phyloP scores from a whole-genome alignment of 2,113 vertebrate genomes.

The Coregonus clupeaformis region DNA sequence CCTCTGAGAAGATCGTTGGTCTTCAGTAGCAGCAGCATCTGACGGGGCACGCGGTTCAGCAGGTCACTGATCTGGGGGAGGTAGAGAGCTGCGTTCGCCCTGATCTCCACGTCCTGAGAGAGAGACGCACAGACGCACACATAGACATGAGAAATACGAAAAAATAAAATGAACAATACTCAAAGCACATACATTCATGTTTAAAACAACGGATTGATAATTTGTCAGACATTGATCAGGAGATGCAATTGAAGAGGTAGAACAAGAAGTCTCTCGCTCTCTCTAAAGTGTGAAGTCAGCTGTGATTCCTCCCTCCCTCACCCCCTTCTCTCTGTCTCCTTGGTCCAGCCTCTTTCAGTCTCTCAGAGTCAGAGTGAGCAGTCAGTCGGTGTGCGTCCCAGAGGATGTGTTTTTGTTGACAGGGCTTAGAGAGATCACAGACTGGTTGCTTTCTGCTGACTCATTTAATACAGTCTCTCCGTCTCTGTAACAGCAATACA shows the following conservation, averaged over 20 bases:
- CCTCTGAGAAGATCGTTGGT: conserved; percentile 94
- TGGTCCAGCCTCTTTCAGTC: no score
- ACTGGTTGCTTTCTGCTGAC: neutral
- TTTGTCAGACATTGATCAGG: neutral
- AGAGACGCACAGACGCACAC: conserved; percentile 4
- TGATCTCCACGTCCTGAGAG: conserved; percentile 85
- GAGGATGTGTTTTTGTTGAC: neutral
- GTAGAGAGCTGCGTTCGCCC: conserved; percentile 83
- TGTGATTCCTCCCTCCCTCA: neutral
- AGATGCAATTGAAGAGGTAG: neutral
- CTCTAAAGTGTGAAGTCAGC: neutral
- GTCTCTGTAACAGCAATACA: no score
- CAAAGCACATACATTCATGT: neutral
- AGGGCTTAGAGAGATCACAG: neutral
- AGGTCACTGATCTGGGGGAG: conserved; percentile 94
- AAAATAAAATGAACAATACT: conserved; percentile 3
- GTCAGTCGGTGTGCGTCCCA: neutral
- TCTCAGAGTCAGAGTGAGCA: no score
- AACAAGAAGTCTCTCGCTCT: neutral
- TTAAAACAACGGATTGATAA: neutral
- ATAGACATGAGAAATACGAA: neutral
- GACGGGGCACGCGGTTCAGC: conserved; percentile 86
- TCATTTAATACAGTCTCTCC: neutral
- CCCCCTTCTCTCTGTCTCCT: no score
- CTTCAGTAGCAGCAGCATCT: conserved; percentile 96